phyloP scores from a whole-genome alignment of 2,113 vertebrate species.

The Indicator indicator region DNA sequence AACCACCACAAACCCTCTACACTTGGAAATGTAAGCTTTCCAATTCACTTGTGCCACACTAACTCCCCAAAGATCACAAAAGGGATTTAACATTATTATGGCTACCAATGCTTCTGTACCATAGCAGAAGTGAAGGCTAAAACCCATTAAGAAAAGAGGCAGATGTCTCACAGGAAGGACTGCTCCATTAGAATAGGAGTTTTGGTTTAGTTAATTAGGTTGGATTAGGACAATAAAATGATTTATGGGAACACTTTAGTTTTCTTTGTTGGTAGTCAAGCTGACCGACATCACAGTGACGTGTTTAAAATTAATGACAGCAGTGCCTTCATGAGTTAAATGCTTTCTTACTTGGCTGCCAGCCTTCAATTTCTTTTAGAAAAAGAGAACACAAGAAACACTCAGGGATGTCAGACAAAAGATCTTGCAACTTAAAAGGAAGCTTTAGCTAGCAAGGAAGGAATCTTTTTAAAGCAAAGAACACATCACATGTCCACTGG shows the following conservation, averaged over 20 bases:
- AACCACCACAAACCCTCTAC: background rate
- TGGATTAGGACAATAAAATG: constrained; percentile 59
- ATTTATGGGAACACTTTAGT: constrained; percentile 60
- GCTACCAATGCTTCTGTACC: background rate
- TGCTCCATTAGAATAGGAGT: constrained; percentile 2
- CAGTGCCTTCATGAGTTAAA: constrained; percentile 58
- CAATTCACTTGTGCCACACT: background rate
- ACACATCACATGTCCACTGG: background rate
- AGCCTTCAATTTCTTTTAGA: constrained; percentile 5
- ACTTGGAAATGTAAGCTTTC: background rate
- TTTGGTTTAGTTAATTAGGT: constrained; percentile 57
- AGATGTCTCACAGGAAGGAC: constrained; percentile 58
- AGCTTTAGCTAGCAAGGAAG: constrained; percentile 28
- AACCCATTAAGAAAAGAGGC: constrained; percentile 42
- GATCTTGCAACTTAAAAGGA: constrained; percentile 40
- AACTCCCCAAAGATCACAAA: background rate
- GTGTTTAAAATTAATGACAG: constrained; percentile 56
- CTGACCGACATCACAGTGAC: constrained; percentile 41
- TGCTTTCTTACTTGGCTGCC: constrained; percentile 49
- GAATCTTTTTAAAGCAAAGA: background rate
- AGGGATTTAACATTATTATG: background rate
- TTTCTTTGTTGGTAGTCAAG: constrained; percentile 44
- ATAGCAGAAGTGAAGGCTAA: background rate
- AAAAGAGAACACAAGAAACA: constrained; percentile 50
- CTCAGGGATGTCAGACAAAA: constrained; percentile 37